Conservation (phyloP, 2,113 vertebrate species). For the Rhizomys pruinosus region DNA sequence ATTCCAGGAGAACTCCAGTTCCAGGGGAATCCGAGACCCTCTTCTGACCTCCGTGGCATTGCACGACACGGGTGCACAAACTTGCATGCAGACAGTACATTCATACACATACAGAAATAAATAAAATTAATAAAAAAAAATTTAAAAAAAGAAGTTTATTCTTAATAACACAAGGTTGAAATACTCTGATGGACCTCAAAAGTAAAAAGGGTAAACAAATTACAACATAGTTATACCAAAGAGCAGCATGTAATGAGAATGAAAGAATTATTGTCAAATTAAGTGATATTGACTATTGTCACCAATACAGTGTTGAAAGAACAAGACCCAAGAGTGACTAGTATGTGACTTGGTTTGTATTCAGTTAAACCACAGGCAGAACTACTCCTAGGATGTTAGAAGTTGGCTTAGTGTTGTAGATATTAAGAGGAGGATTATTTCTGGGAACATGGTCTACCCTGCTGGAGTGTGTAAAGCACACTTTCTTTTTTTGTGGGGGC, state of each 20-base stretch:
- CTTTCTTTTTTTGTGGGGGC: background rate
- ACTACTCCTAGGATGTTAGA: background rate
- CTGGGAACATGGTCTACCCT: background rate
- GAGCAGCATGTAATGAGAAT: background rate
- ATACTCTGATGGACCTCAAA: background rate
- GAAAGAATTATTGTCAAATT: background rate
- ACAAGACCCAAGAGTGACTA: background rate
- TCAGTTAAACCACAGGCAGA: background rate
- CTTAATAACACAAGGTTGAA: background rate
- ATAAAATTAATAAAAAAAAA: no score
- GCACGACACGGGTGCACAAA: no score
- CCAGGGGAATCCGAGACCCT: no score
- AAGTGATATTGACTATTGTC: background rate
- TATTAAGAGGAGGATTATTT: background rate
- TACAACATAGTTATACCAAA: background rate
- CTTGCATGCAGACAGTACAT: no score
- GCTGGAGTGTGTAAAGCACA: no score
- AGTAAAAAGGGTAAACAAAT: background rate
- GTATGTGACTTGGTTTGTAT: background rate
- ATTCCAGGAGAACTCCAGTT: no score
- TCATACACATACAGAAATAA: no score
- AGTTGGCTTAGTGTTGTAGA: background rate
- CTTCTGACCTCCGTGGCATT: no score
- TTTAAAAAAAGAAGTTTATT: background rate
- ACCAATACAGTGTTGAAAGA: slow-evolving; percentile 11